Conservation (phyloP, 2,888 invertebrate genomes). For the Carpatolechia fugitivella region DNA sequence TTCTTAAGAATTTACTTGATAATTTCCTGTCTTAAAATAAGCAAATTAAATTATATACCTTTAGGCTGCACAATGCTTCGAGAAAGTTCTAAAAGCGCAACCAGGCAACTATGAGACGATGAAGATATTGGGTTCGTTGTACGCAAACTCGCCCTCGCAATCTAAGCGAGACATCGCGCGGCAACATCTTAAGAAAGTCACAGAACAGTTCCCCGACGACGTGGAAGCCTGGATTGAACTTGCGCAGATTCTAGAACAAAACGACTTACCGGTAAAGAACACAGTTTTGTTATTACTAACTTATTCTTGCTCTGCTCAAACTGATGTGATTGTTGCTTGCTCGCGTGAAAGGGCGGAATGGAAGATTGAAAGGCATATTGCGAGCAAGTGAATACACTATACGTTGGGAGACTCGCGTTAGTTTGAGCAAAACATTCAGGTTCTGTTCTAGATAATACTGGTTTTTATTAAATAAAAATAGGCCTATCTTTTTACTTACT, state of each 20-base stretch:
- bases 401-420: too few species aligned
- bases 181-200: conserved; percentile 95
- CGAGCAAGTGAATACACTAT: too few species aligned
- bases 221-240: conserved; percentile 99
- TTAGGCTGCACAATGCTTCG: conserved; percentile 98
- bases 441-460: too few species aligned
- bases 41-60: conserved; percentile 14
- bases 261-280: conserved; percentile 84
- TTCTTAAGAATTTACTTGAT: too few species aligned
- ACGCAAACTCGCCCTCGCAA: conserved; percentile 93
- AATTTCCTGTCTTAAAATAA: not conserved
- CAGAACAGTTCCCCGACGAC: conserved; percentile 98
- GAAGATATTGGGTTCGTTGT: conserved; percentile 98
- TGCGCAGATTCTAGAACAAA: conserved; percentile 98
- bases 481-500: too few species aligned
- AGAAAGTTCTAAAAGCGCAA: conserved; percentile 97
- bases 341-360: too few species aligned
- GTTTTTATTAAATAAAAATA: too few species aligned
- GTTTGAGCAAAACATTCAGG: too few species aligned
- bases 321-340: too few species aligned
- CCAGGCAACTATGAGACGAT: conserved; percentile 99
- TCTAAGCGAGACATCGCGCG: conserved; percentile 95
- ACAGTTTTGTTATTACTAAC: not conserved
- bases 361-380: too few species aligned
- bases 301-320: not conserved